phyloP scores from a whole-genome alignment of 64 coral and sea anemone species.

The Stichodactyla helianthus region DNA sequence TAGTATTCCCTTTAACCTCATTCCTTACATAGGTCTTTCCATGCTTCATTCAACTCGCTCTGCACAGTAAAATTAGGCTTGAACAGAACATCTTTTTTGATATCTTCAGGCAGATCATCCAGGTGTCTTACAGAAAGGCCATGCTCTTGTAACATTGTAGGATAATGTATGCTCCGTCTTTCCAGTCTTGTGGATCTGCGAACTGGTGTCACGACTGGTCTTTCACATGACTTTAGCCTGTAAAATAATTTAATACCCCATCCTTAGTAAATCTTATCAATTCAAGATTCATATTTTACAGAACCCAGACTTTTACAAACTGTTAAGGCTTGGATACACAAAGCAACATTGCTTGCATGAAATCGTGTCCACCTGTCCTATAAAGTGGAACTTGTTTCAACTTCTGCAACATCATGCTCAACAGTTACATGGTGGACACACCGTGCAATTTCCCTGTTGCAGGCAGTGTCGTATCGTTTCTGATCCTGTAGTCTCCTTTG shows the following conservation, averaged over 20 bases:
- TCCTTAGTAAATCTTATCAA: no score
- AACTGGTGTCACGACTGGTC: conserved; percentile 49
- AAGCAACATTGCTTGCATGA: no score
- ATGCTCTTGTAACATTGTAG: conserved; percentile 62
- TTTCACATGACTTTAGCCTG: conserved; percentile 56
- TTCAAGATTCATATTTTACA: no score
- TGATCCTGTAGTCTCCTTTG: no score
- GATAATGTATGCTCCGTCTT: conserved; percentile 42
- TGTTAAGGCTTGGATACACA: no score
- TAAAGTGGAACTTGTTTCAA: no score
- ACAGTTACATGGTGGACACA: no score
- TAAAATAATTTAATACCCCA: background rate
- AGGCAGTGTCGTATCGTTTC: background rate
- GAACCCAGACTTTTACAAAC: no score
- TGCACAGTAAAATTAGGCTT: conserved; percentile 71
- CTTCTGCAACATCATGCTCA: no score
- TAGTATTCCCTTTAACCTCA: background rate
- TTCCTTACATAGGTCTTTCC: conserved; percentile 32
- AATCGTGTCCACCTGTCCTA: no score
- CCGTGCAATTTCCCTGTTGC: no score
- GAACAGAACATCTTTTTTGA: conserved; percentile 43
- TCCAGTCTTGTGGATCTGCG: conserved; percentile 57
- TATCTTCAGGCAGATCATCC: conserved; percentile 51
- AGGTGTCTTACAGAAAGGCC: conserved; percentile 33
- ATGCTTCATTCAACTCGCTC: conserved; percentile 53